Conservation (phyloP, 2,797 vertebrate species). For the Diglossa cyanea region DNA sequence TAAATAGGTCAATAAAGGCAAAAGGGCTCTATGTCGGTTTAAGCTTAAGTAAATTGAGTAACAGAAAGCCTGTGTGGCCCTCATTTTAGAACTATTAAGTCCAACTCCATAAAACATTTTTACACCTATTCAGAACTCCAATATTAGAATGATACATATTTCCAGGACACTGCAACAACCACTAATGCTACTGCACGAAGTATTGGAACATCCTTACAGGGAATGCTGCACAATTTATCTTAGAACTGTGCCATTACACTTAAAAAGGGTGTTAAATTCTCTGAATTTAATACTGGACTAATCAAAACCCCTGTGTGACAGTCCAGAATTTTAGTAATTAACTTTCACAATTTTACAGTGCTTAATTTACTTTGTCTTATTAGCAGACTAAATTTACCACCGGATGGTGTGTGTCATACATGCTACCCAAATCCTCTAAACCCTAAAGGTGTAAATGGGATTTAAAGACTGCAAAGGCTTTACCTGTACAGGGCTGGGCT, state of each 20-base stretch:
- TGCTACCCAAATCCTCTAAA: not conserved
- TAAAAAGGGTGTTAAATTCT: not conserved
- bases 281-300: not conserved
- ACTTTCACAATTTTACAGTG: not conserved
- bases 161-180: not conserved
- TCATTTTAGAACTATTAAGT: not conserved
- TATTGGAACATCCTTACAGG: not conserved
- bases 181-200: not conserved
- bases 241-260: not conserved
- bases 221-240: not conserved
- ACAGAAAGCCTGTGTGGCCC: not conserved
- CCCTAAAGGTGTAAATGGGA: not conserved
- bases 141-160: not conserved
- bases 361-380: not conserved
- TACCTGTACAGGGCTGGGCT: not conserved
- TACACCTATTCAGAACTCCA: not conserved
- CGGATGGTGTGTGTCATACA: not conserved
- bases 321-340: not conserved
- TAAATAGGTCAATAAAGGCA: constrained; percentile 48
- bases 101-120: not conserved
- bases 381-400: not conserved
- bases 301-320: not conserved
- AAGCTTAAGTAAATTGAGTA: not conserved
- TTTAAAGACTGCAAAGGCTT: not conserved
- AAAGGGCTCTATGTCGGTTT: not conserved